Conservation (phyloP, 1,140 invertebrate species). For the Bombus superbus region DNA sequence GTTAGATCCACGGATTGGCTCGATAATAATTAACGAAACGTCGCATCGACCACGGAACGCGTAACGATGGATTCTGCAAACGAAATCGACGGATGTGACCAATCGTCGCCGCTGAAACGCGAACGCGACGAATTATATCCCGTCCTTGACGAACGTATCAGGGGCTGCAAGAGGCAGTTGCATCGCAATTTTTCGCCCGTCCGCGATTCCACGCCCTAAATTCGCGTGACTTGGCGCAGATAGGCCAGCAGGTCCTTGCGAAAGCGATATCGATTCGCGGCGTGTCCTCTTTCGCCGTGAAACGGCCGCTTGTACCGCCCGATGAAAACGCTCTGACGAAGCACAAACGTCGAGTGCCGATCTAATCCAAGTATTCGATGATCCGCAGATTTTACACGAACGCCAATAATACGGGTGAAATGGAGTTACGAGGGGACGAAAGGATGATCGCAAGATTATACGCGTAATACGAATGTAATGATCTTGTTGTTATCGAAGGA, state of each 20-base stretch:
- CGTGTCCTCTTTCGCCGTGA: slow-evolving; percentile 29
- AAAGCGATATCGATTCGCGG: slow-evolving; percentile 64
- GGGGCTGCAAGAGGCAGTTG: no score
- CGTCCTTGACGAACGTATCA: background rate
- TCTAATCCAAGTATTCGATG: background rate
- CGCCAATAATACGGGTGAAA: background rate
- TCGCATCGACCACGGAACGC: background rate
- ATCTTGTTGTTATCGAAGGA: no score
- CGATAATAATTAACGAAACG: background rate
- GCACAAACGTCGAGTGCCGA: background rate
- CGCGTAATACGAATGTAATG: no score
- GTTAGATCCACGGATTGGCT: background rate
- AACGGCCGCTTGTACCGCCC: slow-evolving; percentile 8
- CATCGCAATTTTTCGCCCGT: slow-evolving; percentile 1
- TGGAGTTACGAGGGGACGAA: background rate
- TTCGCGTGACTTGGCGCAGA: slow-evolving; percentile 63
- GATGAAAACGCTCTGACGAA: slow-evolving; percentile 32
- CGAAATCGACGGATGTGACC: slow-evolving; percentile 1
- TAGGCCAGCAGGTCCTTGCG: slow-evolving; percentile 58
- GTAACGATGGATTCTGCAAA: background rate
- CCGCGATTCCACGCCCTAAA: slow-evolving; percentile 64
- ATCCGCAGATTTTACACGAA: background rate
- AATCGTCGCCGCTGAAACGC: background rate
- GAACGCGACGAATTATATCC: background rate
- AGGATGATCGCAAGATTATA: background rate